Evolutionary conservation across 2,113 vertebrate genomes (phyloP).

Genomic region (Elgaria multicarinata): DNA sequence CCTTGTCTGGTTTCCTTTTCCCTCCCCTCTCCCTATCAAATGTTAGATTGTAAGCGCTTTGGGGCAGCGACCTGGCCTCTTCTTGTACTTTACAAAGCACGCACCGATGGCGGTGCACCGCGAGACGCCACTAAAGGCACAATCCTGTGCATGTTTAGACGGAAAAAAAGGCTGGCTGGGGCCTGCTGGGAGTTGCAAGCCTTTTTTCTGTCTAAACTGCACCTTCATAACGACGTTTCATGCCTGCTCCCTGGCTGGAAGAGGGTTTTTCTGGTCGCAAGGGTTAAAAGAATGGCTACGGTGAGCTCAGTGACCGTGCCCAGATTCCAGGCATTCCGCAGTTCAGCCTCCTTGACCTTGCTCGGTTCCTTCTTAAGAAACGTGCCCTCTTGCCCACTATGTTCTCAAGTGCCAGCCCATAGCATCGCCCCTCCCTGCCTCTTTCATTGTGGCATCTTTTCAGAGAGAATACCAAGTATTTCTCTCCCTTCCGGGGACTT

Average conservation of each 20-base stretch:
- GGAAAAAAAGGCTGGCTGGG: no score
- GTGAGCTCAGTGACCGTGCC: background rate
- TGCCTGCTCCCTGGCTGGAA: background rate
- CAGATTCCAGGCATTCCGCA: background rate
- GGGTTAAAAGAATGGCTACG: background rate
- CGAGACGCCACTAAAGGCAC: no score
- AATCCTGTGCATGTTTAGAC: no score
- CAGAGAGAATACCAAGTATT: background rate
- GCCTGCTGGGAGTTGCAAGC: no score
- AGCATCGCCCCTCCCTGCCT: background rate
- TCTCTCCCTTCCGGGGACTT: background rate
- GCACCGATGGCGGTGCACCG: no score
- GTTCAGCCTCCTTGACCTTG: background rate
- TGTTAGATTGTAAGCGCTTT: no score
- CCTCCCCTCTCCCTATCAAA: no score
- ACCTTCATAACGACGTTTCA: no score
- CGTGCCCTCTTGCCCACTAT: background rate
- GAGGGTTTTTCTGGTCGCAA: background rate
- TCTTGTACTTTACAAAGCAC: no score
- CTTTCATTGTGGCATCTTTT: background rate
- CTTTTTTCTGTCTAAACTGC: no score
- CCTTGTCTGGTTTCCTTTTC: no score
- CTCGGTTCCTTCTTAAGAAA: background rate
- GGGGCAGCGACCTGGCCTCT: no score
- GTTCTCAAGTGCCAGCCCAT: background rate